Evolutionary conservation across 2,797 vertebrate species (phyloP).

Genomic region (Anguilla marmorata): DNA sequence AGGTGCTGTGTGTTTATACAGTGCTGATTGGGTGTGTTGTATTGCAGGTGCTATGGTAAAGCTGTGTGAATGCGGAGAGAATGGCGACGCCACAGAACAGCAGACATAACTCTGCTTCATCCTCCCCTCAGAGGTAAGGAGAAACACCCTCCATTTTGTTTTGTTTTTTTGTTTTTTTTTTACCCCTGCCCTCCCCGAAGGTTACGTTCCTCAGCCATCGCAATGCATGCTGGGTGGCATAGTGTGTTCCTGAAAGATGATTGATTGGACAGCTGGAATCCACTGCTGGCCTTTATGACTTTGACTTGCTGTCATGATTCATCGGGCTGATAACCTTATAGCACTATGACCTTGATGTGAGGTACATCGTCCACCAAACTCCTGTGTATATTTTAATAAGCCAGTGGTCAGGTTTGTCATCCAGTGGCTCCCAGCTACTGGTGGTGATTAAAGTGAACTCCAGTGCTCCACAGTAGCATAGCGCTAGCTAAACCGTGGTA

Average conservation of each 20-base stretch:
- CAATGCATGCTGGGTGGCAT: background rate
- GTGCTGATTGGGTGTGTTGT: constrained; percentile 32
- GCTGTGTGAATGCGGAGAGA: constrained; percentile 51
- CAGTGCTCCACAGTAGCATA: background rate
- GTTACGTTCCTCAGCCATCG: background rate
- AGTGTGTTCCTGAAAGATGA: background rate
- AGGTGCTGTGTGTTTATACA: constrained; percentile 5
- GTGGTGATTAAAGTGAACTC: background rate
- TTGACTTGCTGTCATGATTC: background rate
- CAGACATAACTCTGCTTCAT: constrained; percentile 69
- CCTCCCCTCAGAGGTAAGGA: constrained; percentile 71
- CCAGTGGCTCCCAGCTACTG: too few species aligned
- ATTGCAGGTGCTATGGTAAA: constrained; percentile 63
- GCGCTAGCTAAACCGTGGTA: background rate
- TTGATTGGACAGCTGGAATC: background rate
- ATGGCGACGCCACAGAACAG: constrained; percentile 62
- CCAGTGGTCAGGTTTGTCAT: too few species aligned
- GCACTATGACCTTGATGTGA: background rate
- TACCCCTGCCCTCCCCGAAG: background rate
- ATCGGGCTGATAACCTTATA: background rate
- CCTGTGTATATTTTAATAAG: background rate
- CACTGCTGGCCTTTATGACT: background rate
- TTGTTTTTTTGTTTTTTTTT: background rate
- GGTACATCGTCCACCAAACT: background rate
- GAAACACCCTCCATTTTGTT: background rate